Conservation (phyloP, 1,140 invertebrate species). For the Leguminivora glycinivorella region DNA sequence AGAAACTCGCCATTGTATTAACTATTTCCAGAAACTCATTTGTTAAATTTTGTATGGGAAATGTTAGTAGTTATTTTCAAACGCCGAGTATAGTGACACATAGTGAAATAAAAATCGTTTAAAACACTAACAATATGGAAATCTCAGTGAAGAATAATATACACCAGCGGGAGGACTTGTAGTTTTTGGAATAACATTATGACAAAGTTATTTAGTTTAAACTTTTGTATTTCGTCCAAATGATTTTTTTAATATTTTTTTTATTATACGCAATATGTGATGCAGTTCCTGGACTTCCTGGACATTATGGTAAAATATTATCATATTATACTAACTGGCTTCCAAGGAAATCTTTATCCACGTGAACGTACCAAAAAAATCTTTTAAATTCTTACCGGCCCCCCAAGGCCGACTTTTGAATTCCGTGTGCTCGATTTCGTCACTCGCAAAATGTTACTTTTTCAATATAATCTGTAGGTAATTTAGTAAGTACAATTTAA, state of each 20-base stretch:
- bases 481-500: no score
- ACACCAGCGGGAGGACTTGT: not conserved
- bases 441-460: no score
- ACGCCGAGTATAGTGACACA: not conserved
- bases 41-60: constrained; percentile 7
- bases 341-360: no score
- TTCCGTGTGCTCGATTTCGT: no score
- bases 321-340: not conserved
- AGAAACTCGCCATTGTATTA: constrained; percentile 35
- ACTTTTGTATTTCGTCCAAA: not conserved
- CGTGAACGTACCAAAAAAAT: no score
- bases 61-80: not conserved
- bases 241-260: constrained; percentile 1
- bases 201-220: not conserved
- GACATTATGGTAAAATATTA: constrained; percentile 5
- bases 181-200: not conserved
- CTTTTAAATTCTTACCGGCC: no score
- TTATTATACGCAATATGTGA: not conserved
- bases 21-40: constrained; percentile 24
- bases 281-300: not conserved
- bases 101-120: not conserved
- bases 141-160: not conserved
- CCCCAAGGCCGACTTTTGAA: no score
- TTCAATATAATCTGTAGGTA: no score
- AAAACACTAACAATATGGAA: not conserved